A percentile compares a stretch with the other conserved stretches of the same genome.
Conservation (phyloP, 2,797 vertebrate species). For the Melanotaenia pygmaea region DNA sequence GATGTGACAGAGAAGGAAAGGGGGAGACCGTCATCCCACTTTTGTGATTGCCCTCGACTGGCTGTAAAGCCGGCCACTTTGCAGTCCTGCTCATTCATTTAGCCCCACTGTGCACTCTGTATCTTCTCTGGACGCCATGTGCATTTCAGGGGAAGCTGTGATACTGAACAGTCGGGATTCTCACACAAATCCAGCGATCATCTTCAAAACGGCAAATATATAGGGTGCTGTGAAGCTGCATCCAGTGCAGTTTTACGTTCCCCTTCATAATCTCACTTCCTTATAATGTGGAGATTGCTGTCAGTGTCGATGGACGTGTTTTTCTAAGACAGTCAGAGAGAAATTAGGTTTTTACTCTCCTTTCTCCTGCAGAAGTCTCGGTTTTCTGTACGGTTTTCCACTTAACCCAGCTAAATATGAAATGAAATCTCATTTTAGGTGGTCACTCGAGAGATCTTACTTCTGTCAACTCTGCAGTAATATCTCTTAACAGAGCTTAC, state of each 20-base stretch:
- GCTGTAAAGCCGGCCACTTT: conserved; percentile 8
- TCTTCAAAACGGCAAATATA: conserved; percentile 60
- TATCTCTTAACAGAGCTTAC: conserved; percentile 7
- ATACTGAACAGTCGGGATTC: conserved; percentile 25
- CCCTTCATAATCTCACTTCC: conserved; percentile 16
- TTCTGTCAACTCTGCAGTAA: conserved; percentile 3
- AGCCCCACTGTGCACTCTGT: conserved; percentile 25
- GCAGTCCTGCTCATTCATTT: conserved; percentile 29
- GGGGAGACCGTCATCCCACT: conserved; percentile 40
- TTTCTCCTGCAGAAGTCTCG: conserved; percentile 9
- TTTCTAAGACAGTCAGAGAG: conserved; percentile 10
- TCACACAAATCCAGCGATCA: conserved; percentile 31
- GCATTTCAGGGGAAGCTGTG: conserved; percentile 39
- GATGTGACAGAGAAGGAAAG: conserved; percentile 20
- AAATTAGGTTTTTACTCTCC: conserved; percentile 3
- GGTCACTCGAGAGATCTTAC: conserved; percentile 20
- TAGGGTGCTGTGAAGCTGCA: conserved; percentile 11
- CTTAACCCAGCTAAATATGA: conserved; percentile 37
- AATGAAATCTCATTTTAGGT: conserved; percentile 46
- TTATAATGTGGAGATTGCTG: conserved; percentile 25
- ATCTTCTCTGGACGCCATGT: conserved; percentile 39
- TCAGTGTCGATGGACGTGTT: conserved; percentile 20
- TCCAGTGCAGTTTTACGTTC: conserved; percentile 28
- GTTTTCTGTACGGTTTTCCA: conserved; percentile 21
- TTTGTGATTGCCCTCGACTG: conserved; percentile 40